Base-by-base conservation (phyloP, 2,113 vertebrate genomes). In the Athene cunicularia region DNA sequence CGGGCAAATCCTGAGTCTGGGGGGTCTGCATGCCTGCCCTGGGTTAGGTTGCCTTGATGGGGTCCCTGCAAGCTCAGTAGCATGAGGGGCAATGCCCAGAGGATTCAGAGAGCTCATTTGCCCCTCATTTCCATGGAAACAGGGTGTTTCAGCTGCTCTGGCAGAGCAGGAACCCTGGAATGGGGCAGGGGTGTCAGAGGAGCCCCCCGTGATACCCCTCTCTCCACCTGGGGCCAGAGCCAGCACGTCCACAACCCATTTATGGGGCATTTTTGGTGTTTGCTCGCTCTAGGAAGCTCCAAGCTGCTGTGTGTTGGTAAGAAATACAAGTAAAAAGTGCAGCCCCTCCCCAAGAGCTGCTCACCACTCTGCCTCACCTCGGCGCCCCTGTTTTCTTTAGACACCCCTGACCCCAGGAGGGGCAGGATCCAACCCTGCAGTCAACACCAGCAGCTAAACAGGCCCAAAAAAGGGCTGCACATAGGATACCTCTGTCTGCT, bases 11-110 rank as follows among this genome's bases (percentile, higher is more conserved):
- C 68, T 9, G 30, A 12, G 22, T 43, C 16, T 1, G 2, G 47
- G 8, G 8, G 3, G 11, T 5, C n/a, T 58, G 58, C 8, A 5
- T 4, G 30, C 1, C 14, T n/a, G 11, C 17, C 27, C 27, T 5
- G 0, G 19, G 43, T 4, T 67, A 45, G 15, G 32, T 7, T 35
- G 21, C 11, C 14, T 33, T 4, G 10, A 7, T 2, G n/a, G 30
- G n/a, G 35, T 35, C 43, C 50, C 26, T 19, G 20, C 64, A n/a
- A 70, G 41, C 41, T 47, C 9, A 4, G 56, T 56, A 75, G 37
- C 37, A 35, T 15, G 23, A 30, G 1, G 8, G 16, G 8, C 8
- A 5, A 20, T 1, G 24, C 8, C 21, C 9, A 5, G 43, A 43
- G 53, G 53, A 43, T 56, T 8, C 2, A 5, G 22, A 32, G 53